phyloP scores from a whole-genome alignment of 2,888 invertebrate species.

The Diaperis boleti region DNA sequence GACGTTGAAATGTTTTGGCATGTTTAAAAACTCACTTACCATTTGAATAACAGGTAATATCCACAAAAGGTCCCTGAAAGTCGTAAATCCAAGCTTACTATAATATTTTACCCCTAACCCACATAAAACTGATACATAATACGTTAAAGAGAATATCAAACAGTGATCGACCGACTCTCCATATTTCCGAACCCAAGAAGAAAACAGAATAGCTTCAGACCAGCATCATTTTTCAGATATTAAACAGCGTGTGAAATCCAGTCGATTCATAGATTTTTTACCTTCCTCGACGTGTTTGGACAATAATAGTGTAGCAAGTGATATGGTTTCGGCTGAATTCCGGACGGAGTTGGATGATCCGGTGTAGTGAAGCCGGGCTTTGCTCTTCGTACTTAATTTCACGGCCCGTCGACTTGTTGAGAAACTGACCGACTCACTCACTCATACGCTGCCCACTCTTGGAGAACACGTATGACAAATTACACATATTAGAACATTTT shows the following conservation, averaged over 20 bases:
- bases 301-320: slow-evolving; percentile 41
- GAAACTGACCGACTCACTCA: slow-evolving; percentile 50
- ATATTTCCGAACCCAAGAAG: too few species aligned
- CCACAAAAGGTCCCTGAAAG: too few species aligned
- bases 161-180: too few species aligned
- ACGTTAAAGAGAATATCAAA: too few species aligned
- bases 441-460: slow-evolving; percentile 36
- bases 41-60: too few species aligned
- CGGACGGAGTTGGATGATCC: slow-evolving; percentile 44
- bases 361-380: slow-evolving; percentile 45
- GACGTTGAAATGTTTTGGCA: too few species aligned
- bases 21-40: too few species aligned
- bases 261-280: slow-evolving; percentile 45
- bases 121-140: too few species aligned
- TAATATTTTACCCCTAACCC: too few species aligned
- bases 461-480: slow-evolving; percentile 39
- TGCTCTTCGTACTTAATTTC: slow-evolving; percentile 56
- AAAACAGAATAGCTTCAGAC: too few species aligned
- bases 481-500: slow-evolving; percentile 32
- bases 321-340: slow-evolving; percentile 32
- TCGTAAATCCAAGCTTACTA: too few species aligned
- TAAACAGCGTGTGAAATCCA: slow-evolving; percentile 41
- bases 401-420: slow-evolving; percentile 52
- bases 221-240: slow-evolving; percentile 33
- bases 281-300: slow-evolving; percentile 44